Base-by-base conservation (phyloP, 2,113 vertebrate genomes). In the Cyprinodon variegatus region DNA sequence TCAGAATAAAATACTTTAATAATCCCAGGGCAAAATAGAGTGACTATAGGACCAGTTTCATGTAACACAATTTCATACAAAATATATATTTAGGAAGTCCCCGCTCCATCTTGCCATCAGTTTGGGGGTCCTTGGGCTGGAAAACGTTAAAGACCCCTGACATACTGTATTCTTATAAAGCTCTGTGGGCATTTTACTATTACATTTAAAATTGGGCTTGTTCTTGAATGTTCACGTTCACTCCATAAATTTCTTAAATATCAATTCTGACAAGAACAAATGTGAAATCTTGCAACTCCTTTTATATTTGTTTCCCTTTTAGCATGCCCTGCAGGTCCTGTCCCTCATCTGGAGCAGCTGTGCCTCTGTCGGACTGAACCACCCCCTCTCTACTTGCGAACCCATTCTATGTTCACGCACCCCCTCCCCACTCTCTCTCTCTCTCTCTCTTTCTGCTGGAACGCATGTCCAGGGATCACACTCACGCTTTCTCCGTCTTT, bases 401-500 rank as follows among this genome's bases (percentile, higher is more conserved):
- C 74, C 67, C 40, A 59, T 77, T 61, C 72, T 67, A 72, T 10
- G 48, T 65, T 61, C 81, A 48, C 45, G 38, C 65, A 0, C 77
- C 14, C 70, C 36, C 72, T 57, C 36, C 38, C 39, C 63, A 20
- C 37, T 39, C 73, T 45, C 79, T 70, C 82, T 57, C 83, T 63
- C 77, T 61, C 76, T 78, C 78, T 65, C 78, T 70, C 86, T 75
- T 68, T 79, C 76, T 79, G 81, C 86, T 89, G 87, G 89, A 90
- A 82, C 88, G 67, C 83, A 81, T 88, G 77, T 86, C 84, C 79
- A 84, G 64, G 89, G 86, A 90, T 90, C 82, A 75, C 76, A 85
- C 67, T 76, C 86, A 78, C 62, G 41, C 79, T 79, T 43, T 77
- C 66, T 74, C 77, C 79, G 72, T 46, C 72, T 78, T 76, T 66